A percentile compares a stretch with the other conserved stretches of the same genome.
Evolutionary conservation across 2,113 vertebrate genomes (phyloP).

Genomic region (Podocnemis expansa): DNA sequence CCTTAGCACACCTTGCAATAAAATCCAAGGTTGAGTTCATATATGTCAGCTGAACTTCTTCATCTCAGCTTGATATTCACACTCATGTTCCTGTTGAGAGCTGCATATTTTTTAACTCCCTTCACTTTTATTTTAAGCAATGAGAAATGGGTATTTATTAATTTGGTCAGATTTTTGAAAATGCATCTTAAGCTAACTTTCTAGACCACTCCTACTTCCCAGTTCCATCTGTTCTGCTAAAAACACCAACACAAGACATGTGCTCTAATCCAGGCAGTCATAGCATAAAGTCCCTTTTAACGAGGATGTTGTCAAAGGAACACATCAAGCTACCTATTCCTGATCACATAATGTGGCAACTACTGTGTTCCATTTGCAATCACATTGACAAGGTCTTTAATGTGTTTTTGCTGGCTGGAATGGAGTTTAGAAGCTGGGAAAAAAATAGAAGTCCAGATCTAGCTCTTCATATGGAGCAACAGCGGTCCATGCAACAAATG

Average conservation of each 20-base stretch:
- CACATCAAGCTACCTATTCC: background rate
- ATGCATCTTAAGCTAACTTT: background rate
- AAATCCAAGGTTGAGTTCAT: background rate
- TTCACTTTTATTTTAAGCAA: background rate
- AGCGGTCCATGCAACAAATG: background rate
- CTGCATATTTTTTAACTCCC: background rate
- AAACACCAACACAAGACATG: background rate
- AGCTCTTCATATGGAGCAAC: background rate
- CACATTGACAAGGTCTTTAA: background rate
- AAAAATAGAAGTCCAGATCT: background rate
- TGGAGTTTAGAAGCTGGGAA: accelerated
- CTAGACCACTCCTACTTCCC: background rate
- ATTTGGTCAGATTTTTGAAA: background rate
- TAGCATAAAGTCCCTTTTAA: background rate
- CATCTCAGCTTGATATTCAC: background rate
- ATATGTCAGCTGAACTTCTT: background rate
- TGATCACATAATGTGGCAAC: background rate
- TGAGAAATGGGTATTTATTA: background rate
- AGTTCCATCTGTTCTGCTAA: accelerated
- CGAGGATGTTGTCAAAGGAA: background rate
- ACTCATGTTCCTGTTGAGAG: background rate
- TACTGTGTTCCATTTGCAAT: accelerated
- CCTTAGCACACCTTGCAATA: background rate
- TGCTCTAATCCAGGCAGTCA: background rate
- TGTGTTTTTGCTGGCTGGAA: accelerated